Base-by-base conservation (phyloP, 2,797 vertebrate species). In the Lophius americanus region DNA sequence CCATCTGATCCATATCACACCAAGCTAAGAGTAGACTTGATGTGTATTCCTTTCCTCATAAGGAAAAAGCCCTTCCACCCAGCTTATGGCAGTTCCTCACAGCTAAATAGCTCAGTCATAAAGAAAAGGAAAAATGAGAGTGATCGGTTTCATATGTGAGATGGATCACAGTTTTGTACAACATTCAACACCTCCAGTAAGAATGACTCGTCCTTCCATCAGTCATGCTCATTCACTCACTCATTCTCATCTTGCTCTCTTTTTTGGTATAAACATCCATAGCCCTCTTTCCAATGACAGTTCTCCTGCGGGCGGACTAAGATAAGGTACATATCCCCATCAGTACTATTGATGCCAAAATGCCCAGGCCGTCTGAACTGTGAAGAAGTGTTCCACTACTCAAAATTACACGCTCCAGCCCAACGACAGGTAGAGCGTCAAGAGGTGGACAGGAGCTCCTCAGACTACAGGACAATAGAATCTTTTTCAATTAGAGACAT, bases 311-410 rank as follows among this genome's bases (percentile, higher is more conserved):
- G 88, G 73, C 78, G 83, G 61, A 64, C 83, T 57, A 82, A 70
- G 85, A 86, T 89, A 88, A 85, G 79, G 76, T 67, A 79, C 76
- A 80, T 71, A 87, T 88, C 56, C 65, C 44, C 7, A 36, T 86
- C 87, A 81, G 86, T 89, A 85, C 61, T 85, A 87, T 85, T 76
- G 87, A 90, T 81, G 80, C 62, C 49, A 42, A 69, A 60, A 74
- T 73, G 69, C 47, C 54, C 60, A 71, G 74, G 60, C 73, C 75
- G 78, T 76, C 57, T 76, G 53, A 79, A 82, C 81, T 76, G 68
- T 64, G 73, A 82, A 76, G 55, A 64, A 81, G 74, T 69, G 70
- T 84, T 86, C 78, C 51, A 13, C 76, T 38, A 60, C 59, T 60
- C 49, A 74, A 82, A 86, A 82, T 88, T 78, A 81, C 70, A 72